phyloP scores from a whole-genome alignment of 2,113 vertebrate genomes.

The Chaetodon trifascialis region DNA sequence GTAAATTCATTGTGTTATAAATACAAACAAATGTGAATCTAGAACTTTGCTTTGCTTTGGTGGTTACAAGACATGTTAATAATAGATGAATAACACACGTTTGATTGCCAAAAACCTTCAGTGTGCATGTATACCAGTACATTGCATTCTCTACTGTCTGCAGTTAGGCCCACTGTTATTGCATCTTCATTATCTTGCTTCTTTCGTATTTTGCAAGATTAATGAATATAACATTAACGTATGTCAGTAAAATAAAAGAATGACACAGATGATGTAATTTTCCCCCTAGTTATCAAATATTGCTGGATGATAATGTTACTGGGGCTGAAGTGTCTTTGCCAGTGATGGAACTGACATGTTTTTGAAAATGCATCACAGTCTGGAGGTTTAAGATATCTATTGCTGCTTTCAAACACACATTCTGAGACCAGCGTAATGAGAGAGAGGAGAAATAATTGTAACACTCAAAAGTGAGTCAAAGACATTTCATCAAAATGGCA shows the following conservation, averaged over 20 bases:
- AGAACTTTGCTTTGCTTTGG: not conserved
- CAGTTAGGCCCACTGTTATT: not conserved
- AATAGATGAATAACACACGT: not conserved
- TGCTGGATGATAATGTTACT: slow-evolving; percentile 7
- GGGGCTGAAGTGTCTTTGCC: not conserved
- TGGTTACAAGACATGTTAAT: not conserved
- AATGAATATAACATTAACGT: not conserved
- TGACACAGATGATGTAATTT: not conserved
- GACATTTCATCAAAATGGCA: slow-evolving; percentile 14
- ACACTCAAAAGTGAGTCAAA: slow-evolving; percentile 44
- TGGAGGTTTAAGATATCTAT: slow-evolving; percentile 14
- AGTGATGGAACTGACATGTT: slow-evolving; percentile 2
- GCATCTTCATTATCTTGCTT: not conserved
- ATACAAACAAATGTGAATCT: not conserved
- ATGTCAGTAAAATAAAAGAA: not conserved
- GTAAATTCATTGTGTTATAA: not conserved
- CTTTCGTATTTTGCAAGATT: not conserved
- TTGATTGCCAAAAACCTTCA: not conserved
- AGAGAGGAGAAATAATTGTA: slow-evolving; percentile 29
- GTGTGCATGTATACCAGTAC: not conserved
- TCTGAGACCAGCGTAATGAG: slow-evolving; percentile 37
- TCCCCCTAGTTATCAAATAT: not conserved
- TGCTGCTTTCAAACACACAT: slow-evolving; percentile 10
- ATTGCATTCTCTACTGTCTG: not conserved
- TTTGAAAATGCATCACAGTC: slow-evolving; percentile 20